These are phyloP conservation scores for Paramisgurnus dabryanus DNA, from an alignment of 2,113 vertebrate species.

Conservation along the genomic window DNA sequence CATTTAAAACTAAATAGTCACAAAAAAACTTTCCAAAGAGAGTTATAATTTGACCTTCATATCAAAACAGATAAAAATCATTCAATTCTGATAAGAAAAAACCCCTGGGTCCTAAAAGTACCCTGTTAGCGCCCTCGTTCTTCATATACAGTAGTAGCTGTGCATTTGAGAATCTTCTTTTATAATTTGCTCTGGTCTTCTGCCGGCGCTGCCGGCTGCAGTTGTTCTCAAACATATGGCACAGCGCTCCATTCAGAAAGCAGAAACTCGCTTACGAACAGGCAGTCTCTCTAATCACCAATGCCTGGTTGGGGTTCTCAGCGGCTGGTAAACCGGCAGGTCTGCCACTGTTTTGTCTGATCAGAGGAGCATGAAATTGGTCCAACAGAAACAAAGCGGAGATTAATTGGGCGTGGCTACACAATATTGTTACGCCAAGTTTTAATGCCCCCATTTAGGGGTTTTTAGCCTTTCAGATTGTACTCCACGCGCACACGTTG, in stretches of 20 bases:
- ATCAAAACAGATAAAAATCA: too few relatives aligned
- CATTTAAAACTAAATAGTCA: neutral
- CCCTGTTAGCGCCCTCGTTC: neutral
- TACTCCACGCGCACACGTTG: constrained; percentile 7
- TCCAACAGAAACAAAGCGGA: constrained; percentile 62
- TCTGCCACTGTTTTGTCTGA: constrained; percentile 59
- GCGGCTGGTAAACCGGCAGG: constrained; percentile 59
- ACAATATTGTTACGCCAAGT: constrained; percentile 55
- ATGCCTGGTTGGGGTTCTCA: constrained; percentile 55
- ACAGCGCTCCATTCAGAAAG: constrained; percentile 34
- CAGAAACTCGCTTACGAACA: constrained; percentile 26
- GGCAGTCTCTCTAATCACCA: constrained; percentile 45
- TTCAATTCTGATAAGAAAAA: too few relatives aligned
- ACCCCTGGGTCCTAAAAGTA: too few relatives aligned
- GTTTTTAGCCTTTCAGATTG: constrained; percentile 40
- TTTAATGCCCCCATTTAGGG: constrained; percentile 63
- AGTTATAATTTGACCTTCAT: too few relatives aligned
- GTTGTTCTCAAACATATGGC: constrained; percentile 42
- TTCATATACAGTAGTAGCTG: neutral
- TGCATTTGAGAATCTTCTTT: neutral
- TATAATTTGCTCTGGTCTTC: neutral
- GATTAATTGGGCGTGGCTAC: constrained; percentile 65
- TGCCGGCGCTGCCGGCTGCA: neutral
- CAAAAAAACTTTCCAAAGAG: neutral
- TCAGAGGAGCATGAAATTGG: constrained; percentile 70